These are phyloP conservation scores for Xenops minutus DNA, from an alignment of 2,797 vertebrate genomes.

Conservation along the genomic window DNA sequence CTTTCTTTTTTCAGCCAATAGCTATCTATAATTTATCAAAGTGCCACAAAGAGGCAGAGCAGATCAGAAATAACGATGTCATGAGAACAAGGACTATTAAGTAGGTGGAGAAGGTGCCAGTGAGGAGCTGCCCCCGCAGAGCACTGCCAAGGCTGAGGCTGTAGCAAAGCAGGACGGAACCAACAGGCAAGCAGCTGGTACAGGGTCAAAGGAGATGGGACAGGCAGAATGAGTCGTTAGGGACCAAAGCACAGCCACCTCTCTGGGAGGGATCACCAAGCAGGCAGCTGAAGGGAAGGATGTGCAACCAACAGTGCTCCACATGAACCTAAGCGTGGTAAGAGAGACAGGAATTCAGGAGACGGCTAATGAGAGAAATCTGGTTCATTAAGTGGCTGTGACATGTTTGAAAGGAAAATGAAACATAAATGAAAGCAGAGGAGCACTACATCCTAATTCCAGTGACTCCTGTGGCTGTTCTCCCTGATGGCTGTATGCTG, in stretches of 20 bases:
- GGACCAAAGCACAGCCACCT: not conserved
- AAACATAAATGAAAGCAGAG: not conserved
- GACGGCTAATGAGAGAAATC: not conserved
- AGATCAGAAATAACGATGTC: not conserved
- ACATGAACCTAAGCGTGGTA: not conserved
- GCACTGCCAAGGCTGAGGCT: not conserved
- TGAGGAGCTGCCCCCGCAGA: not conserved
- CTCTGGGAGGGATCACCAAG: not conserved
- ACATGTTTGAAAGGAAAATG: not conserved
- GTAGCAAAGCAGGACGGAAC: not conserved
- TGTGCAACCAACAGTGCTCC: not conserved
- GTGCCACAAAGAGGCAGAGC: not conserved
- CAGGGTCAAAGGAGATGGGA: not conserved
- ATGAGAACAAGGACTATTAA: not conserved
- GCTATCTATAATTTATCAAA: not conserved
- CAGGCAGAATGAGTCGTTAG: not conserved
- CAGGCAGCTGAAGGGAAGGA: not conserved
- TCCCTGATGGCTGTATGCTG: not conserved
- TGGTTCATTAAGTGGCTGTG: not conserved
- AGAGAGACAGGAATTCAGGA: not conserved
- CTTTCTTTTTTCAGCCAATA: not conserved
- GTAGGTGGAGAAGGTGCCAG: not conserved
- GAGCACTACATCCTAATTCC: not conserved
- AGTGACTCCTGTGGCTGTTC: not conserved
- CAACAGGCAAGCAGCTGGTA: not conserved